phyloP scores from a whole-genome alignment of 30 jellyfish, hydroid and myxozoan species.

The Aurelia coerulea region DNA sequence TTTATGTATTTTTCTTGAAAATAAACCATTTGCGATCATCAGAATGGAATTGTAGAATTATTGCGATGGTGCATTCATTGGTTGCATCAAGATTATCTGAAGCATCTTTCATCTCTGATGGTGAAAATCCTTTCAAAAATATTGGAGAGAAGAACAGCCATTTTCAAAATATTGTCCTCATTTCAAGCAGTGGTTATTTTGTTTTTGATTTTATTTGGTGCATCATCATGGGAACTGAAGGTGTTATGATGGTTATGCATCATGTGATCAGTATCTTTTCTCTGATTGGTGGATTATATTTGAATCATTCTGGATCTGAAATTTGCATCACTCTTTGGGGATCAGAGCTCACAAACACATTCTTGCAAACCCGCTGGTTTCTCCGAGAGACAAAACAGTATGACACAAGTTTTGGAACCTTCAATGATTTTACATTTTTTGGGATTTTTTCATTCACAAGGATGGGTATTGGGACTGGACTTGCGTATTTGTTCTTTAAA shows the following conservation, averaged over 20 bases:
- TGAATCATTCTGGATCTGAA: conserved; percentile 88
- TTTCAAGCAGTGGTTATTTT: conserved; percentile 79
- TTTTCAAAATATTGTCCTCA: conserved; percentile 52
- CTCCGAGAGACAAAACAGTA: conserved; percentile 61
- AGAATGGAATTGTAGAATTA: conserved; percentile 86
- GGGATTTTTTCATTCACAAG: conserved; percentile 69
- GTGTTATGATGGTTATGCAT: conserved; percentile 78
- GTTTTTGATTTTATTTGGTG: conserved; percentile 90
- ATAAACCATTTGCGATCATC: conserved; percentile 21
- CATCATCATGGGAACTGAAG: conserved; percentile 88
- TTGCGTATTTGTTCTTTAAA: conserved; percentile 48
- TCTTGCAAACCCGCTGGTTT: conserved; percentile 91
- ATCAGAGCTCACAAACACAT: conserved; percentile 92
- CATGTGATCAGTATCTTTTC: conserved; percentile 85
- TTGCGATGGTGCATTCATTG: conserved; percentile 85
- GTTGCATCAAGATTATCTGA: conserved; percentile 48
- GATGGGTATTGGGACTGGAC: conserved; percentile 75
- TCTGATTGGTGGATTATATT: conserved; percentile 70
- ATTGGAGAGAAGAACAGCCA: conserved; percentile 80
- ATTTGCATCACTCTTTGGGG: conserved; percentile 89
- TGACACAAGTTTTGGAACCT: conserved; percentile 59
- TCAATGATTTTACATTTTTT: conserved; percentile 78
- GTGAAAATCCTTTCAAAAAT: conserved; percentile 71
- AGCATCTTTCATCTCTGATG: conserved; percentile 38
- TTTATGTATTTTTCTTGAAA: conserved; percentile 41